Base-by-base conservation (phyloP, 2,113 vertebrate species). In the Dicerorhinus sumatrensis region DNA sequence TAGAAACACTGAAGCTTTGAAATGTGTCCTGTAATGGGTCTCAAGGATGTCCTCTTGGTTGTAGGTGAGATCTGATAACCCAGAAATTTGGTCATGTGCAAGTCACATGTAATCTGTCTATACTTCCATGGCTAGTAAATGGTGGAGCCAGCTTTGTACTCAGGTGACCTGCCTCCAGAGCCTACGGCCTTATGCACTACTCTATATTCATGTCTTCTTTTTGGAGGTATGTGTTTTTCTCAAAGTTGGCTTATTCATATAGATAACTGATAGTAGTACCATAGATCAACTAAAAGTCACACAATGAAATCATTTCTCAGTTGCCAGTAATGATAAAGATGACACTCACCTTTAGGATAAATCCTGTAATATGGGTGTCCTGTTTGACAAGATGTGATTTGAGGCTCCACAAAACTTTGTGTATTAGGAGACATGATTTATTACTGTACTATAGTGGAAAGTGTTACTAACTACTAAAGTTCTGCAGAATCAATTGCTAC, bases 401-500 rank as follows among this genome's bases (percentile, higher is more conserved):
- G 42, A 96, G 29, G 31, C 25, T 54, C 51, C 70, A 76, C 6
- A 7, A 25, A 36, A 56, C 58, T 65, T 63, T 46, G 20, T n/a
- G 67, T 6, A 82, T 85, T 58, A 75, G 9, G 31, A 95, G 11
- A 69, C 20, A 62, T 87, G 73, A 48, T 72, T 80, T 89, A 79
- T 69, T 51, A 46, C n/a, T 92, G 36, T 60, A 39, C 69, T 42
- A 69, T 11, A 65, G 29, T 95, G 48, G 33, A 65, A 83, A 82
- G 48, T 69, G 33, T 83, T 82, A 81, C 39, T 36, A 90, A 97
- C 81, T 54, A 84, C 29, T n/a, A 88, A 92, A 91, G 77, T 80
- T 94, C 86, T 63, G 16, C 72, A 95, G 67, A 81, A 75, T 88
- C 51, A 51, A 56, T 70, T 6, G 4, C 33, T 75, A 36, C 4